These are phyloP conservation scores for Albula glossodonta DNA, from an alignment of 2,113 vertebrate species.

Conservation along the genomic window DNA sequence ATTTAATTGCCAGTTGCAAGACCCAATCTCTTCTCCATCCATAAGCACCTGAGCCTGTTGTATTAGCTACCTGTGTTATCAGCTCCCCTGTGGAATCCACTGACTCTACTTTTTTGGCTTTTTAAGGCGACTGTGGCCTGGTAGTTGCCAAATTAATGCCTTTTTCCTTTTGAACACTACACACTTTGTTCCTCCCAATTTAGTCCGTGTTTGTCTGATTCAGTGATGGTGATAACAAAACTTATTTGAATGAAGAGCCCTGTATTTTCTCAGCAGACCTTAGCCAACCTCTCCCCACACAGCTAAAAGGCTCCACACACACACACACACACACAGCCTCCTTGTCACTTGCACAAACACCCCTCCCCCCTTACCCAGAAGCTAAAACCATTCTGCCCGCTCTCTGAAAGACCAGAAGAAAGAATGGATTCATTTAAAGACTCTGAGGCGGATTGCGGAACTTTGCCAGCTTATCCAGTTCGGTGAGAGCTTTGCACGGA, in stretches of 20 bases:
- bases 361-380: not conserved
- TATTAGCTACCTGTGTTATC: not conserved
- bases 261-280: not conserved
- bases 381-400: not conserved
- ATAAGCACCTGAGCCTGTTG: not conserved
- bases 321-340: not conserved
- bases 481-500: not conserved
- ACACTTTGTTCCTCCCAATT: not conserved
- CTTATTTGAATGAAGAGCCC: not conserved
- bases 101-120: not conserved
- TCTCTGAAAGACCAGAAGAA: not conserved
- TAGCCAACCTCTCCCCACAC: not conserved
- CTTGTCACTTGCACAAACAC: too few species aligned
- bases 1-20: slow-evolving; percentile 49
- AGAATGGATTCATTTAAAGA: slow-evolving; percentile 3
- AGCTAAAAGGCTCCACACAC: not conserved
- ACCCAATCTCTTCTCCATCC: slow-evolving; percentile 19
- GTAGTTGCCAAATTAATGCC: not conserved
- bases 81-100: not conserved
- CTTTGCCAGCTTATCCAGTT: slow-evolving; percentile 9
- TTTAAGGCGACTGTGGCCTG: not conserved
- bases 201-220: not conserved
- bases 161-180: not conserved
- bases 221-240: not conserved
- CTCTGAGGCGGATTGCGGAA: not conserved